These are phyloP conservation scores for Hucho hucho DNA, from an alignment of 2,113 vertebrate species.

Conservation along the genomic window DNA sequence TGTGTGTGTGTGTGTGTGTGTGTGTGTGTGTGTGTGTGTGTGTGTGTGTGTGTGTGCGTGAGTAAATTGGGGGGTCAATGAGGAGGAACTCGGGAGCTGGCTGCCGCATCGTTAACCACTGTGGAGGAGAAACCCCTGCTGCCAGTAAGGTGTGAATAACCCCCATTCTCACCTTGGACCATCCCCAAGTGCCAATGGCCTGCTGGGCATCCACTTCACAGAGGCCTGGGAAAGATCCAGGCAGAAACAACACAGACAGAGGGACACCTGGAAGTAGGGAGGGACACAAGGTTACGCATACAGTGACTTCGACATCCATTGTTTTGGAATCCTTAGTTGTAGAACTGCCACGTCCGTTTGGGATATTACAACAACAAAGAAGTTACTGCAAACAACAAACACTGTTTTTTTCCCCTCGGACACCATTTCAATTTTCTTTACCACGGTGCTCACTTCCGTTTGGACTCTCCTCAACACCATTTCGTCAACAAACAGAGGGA, in stretches of 20 bases:
- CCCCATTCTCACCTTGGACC: constrained; percentile 54
- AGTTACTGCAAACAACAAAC: too few relatives aligned
- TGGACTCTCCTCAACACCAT: constrained; percentile 2
- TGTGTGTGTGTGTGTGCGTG: not conserved
- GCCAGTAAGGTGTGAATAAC: constrained; percentile 69
- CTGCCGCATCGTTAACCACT: constrained; percentile 56
- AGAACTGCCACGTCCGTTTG: too few relatives aligned
- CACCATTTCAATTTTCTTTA: too few relatives aligned
- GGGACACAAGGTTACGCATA: constrained; percentile 24
- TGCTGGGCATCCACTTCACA: constrained; percentile 67
- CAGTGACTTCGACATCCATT: constrained; percentile 20
- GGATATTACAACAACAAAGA: too few relatives aligned
- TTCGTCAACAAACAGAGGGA: too few relatives aligned
- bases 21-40: constrained; percentile 2
- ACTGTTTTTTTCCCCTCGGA: too few relatives aligned
- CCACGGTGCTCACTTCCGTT: too few relatives aligned
- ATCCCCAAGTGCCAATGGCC: constrained; percentile 65
- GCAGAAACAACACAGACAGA: not conserved
- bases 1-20: constrained; percentile 8
- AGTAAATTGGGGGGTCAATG: constrained; percentile 36
- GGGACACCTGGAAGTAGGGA: not conserved
- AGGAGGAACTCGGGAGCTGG: constrained; percentile 14
- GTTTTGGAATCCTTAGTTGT: too few relatives aligned
- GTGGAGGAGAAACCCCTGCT: constrained; percentile 30
- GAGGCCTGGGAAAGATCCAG: constrained; percentile 63